Conservation (phyloP, 2,797 vertebrate species). For the Schizopygopsis pylzovi region DNA sequence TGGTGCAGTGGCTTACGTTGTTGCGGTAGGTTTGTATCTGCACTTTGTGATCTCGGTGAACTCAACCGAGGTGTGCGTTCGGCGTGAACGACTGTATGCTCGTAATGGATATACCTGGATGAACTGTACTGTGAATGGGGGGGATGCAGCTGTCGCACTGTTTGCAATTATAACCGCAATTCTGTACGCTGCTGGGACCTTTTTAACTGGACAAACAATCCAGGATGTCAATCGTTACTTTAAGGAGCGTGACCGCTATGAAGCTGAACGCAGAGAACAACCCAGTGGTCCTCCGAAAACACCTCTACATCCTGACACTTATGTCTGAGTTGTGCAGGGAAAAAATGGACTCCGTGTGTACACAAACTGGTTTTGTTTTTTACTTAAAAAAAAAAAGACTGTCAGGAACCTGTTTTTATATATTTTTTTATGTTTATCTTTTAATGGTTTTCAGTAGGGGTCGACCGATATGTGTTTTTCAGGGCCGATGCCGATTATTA, state of each 20-base stretch:
- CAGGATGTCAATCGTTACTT: slow-evolving; percentile 66
- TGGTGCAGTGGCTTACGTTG: slow-evolving; percentile 77
- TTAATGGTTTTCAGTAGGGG: neutral
- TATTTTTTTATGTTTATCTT: neutral
- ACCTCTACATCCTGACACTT: slow-evolving; percentile 34
- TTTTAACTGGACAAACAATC: slow-evolving; percentile 77
- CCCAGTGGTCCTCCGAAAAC: slow-evolving; percentile 38
- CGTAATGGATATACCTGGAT: slow-evolving; percentile 91
- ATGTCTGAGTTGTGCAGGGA: slow-evolving; percentile 35
- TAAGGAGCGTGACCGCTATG: slow-evolving; percentile 55
- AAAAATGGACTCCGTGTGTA: neutral
- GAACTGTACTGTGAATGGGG: slow-evolving; percentile 88
- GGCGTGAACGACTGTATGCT: slow-evolving; percentile 83
- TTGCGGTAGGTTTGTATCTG: slow-evolving; percentile 86
- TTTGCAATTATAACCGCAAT: slow-evolving; percentile 87
- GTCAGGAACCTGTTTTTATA: neutral
- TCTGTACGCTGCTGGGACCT: slow-evolving; percentile 80
- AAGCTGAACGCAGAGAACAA: slow-evolving; percentile 26
- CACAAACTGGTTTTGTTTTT: slow-evolving; percentile 12
- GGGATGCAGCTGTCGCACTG: slow-evolving; percentile 86
- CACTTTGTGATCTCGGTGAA: slow-evolving; percentile 86
- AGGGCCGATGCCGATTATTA: no score
- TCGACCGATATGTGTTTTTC: no score
- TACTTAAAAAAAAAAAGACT: neutral
- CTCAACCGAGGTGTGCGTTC: slow-evolving; percentile 83